Evolutionary conservation across 2,113 vertebrate species (phyloP), one percentile per base, ranked within the genome.

Genomic region (Brienomyrus longianalis): DNA sequence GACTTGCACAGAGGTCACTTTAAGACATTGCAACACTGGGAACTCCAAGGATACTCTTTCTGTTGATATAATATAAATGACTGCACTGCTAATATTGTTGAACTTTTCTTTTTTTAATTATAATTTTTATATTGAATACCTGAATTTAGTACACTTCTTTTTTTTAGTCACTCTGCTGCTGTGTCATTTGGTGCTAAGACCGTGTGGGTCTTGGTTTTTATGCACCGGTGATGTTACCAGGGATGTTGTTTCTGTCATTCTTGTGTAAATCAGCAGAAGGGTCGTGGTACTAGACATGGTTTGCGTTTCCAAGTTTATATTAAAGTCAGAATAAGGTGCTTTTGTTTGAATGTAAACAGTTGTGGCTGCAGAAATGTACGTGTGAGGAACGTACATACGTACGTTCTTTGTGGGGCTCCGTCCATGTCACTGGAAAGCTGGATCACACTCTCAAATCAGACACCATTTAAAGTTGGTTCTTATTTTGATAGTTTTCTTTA

Each of bases 101-200:
- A 80, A 80, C 31, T 80, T 43, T 80, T 80, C n/a, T 70, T 80
- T 80, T 77, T 80, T 80, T 80, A 80, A 80, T 80, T 80, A 39
- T 35, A 77, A 43, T 80, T 80, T 74, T 80, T 80, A 35, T 80
- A 80, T 39, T 2, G 31, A 80, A 43, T 77, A 39, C 5, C 35
- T 80, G 17, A 35, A 39, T 39, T 77, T 19, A 39, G 31, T 43
- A 43, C 74, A 43, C 35, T 80, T 39, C 2, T 11, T 27, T 10
- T n/a, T 27, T 39, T 1, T 17, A 19, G 39, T 35, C 74, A 80
- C 74, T 19, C 31, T 43, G 74, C 35, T 43, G 35, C 17, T 80
- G 35, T 19, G n/a, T 52, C 13, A 86, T 51, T 52, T 39, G 74
- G 74, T 17, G 35, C 74, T 43, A 19, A 5, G 35, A 4, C 74